Conservation (phyloP, 1,140 invertebrate genomes). For the Hydropsyche tenuis region DNA sequence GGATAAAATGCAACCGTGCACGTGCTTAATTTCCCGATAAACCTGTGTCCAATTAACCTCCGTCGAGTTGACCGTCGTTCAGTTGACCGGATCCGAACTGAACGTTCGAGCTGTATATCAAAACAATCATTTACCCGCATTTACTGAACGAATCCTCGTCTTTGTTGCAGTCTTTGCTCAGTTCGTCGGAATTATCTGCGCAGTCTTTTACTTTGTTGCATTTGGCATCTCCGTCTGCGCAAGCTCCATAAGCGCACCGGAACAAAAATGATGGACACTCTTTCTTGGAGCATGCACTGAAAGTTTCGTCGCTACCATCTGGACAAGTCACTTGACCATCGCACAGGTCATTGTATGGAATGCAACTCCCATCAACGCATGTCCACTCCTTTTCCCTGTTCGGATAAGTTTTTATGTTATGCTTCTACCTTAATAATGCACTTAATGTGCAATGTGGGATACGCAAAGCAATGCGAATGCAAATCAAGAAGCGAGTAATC, state of each 20-base stretch:
- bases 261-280: constrained; percentile 55
- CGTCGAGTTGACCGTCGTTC: no score
- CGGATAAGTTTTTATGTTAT: no score
- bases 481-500: no score
- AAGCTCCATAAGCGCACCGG: constrained; percentile 66
- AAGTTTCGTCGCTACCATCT: neutral
- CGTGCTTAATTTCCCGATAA: no score
- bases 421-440: no score
- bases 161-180: constrained; percentile 35
- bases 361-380: constrained; percentile 43
- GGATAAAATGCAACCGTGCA: no score
- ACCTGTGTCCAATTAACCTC: no score
- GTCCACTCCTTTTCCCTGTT: no score
- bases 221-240: constrained; percentile 57
- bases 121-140: neutral
- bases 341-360: neutral
- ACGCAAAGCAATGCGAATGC: no score
- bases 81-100: neutral
- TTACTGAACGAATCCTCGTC: neutral
- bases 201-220: constrained; percentile 71
- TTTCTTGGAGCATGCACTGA: neutral
- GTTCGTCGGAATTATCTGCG: constrained; percentile 73
- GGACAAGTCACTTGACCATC: neutral
- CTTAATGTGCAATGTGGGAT: no score
- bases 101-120: neutral